Evolutionary conservation across 2,113 vertebrate species (phyloP).

Genomic region (Suricata suricatta): DNA sequence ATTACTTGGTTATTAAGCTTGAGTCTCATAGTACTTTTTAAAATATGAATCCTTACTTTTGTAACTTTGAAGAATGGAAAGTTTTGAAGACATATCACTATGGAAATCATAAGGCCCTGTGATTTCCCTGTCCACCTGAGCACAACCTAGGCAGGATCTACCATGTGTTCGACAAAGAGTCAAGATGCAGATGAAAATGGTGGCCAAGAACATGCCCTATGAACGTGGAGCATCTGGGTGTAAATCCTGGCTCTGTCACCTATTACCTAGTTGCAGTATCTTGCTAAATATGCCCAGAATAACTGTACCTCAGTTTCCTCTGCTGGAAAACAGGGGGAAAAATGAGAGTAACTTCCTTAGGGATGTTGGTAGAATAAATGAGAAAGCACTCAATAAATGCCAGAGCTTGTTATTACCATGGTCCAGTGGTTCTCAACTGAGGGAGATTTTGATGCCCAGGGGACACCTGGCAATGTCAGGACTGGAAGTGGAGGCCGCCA

Average conservation of each 20-base stretch:
- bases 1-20: constrained; percentile 60
- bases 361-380: background rate
- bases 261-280: background rate
- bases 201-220: rapidly evolving
- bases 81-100: background rate
- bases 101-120: background rate
- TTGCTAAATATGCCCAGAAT: background rate
- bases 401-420: too few relatives aligned
- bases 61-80: constrained; percentile 18
- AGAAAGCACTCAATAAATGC: background rate
- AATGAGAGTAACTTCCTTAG: background rate
- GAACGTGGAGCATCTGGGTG: background rate
- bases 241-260: background rate
- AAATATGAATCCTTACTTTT: constrained; percentile 59
- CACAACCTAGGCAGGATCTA: rapidly evolving
- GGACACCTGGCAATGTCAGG: background rate
- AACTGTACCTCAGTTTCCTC: background rate
- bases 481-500: background rate
- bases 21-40: constrained; percentile 47
- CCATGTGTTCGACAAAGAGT: rapidly evolving
- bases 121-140: background rate
- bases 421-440: background rate
- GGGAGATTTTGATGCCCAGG: background rate
- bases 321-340: background rate
- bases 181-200: rapidly evolving